Evolutionary conservation across 2,888 invertebrate species (phyloP).

Genomic region (Unio delphinus): DNA sequence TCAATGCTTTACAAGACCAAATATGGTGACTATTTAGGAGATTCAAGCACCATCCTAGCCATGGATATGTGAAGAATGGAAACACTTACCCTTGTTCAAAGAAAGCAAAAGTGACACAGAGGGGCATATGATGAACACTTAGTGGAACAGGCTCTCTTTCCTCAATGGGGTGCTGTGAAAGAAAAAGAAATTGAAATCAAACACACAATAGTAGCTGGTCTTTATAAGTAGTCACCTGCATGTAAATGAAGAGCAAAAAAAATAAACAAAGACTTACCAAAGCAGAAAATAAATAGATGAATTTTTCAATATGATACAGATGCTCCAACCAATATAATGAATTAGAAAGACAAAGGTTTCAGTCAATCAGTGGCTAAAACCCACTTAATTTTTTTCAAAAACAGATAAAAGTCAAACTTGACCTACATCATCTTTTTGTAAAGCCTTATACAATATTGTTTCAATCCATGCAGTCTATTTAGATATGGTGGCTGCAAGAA

Average conservation of each 20-base stretch:
- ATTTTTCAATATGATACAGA: constrained; percentile 1
- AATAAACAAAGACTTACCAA: not conserved
- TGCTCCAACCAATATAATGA: not conserved
- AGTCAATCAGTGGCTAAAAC: no score
- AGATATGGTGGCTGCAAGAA: no score
- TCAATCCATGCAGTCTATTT: no score
- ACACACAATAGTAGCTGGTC: not conserved
- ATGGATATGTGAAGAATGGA: not conserved
- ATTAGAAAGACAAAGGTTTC: not conserved
- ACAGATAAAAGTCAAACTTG: no score
- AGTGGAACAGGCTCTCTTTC: constrained; percentile 92
- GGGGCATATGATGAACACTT: constrained; percentile 91
- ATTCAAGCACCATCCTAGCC: not conserved
- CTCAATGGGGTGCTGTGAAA: constrained; percentile 79
- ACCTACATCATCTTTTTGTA: no score
- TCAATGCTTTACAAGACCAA: not conserved
- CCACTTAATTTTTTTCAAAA: no score
- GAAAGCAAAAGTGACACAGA: constrained; percentile 88
- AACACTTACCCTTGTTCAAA: constrained; percentile 82
- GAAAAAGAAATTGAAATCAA: not conserved
- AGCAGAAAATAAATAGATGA: no score
- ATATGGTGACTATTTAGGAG: not conserved
- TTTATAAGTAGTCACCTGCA: not conserved
- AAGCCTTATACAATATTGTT: no score
- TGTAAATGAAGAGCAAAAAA: not conserved